These are phyloP conservation scores for Crotalus helleri DNA, from an alignment of 2,113 vertebrate genomes.

Conservation along the genomic window DNA sequence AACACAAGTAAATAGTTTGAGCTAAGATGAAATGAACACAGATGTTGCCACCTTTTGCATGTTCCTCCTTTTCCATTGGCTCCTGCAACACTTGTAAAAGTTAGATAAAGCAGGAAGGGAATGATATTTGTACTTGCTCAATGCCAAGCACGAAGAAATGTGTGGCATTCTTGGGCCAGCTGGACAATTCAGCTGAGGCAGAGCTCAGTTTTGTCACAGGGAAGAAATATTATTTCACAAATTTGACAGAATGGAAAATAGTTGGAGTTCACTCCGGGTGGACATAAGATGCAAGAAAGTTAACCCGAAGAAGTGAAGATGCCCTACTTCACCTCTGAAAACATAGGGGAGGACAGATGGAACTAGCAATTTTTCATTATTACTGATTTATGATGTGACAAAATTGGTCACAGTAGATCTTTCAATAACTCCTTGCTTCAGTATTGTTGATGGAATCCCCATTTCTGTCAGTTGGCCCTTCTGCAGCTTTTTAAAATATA, in stretches of 20 bases:
- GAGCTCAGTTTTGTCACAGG: slow-evolving; percentile 66
- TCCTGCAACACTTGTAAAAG: slow-evolving; percentile 65
- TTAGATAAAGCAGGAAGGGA: slow-evolving; percentile 61
- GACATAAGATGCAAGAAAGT: slow-evolving; percentile 69
- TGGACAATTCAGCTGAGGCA: slow-evolving; percentile 40
- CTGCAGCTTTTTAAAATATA: slow-evolving; percentile 48
- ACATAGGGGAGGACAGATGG: slow-evolving; percentile 22
- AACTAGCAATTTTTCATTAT: not conserved
- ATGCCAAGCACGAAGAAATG: slow-evolving; percentile 54
- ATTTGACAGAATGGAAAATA: slow-evolving; percentile 63
- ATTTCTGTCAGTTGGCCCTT: slow-evolving; percentile 60
- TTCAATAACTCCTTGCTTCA: slow-evolving; percentile 63
- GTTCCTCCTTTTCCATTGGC: slow-evolving; percentile 67
- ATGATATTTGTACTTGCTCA: slow-evolving; percentile 63
- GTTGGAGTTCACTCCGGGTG: slow-evolving; percentile 67
- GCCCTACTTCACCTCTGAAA: slow-evolving; percentile 64
- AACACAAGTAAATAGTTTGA: slow-evolving; percentile 67
- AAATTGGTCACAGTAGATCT: slow-evolving; percentile 61
- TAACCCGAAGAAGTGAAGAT: slow-evolving; percentile 64
- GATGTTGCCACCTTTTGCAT: slow-evolving; percentile 77
- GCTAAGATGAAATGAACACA: slow-evolving; percentile 65
- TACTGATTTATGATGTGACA: slow-evolving; percentile 20
- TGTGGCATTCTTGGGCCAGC: slow-evolving; percentile 57
- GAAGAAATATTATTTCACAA: slow-evolving; percentile 68
- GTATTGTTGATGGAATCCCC: slow-evolving; percentile 62